Percentiles rank a stretch among this genome's conserved stretches.
phyloP scores from a whole-genome alignment of 2,113 vertebrate genomes.

The Caloenas nicobarica region DNA sequence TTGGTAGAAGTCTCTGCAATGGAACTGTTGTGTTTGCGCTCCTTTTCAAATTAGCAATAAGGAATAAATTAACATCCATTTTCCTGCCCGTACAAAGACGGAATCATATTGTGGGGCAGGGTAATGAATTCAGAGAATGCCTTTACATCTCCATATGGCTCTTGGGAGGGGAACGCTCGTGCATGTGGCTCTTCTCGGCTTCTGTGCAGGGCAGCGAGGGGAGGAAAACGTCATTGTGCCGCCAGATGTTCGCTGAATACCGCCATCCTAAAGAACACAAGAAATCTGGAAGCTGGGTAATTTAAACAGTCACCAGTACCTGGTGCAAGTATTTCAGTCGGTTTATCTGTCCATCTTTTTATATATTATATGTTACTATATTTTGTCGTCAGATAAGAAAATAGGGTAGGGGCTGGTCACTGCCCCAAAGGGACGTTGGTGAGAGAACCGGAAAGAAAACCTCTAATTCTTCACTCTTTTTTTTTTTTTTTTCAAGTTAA shows the following conservation, averaged over 20 bases:
- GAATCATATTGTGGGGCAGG: constrained; percentile 16
- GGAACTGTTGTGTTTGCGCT: constrained; percentile 64
- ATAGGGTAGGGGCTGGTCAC: background rate
- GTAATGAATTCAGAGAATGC: constrained; percentile 51
- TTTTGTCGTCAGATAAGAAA: background rate
- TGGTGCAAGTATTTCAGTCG: background rate
- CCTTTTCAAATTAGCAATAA: constrained; percentile 75
- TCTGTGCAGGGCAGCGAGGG: background rate
- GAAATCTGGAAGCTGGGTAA: background rate
- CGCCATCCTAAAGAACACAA: background rate
- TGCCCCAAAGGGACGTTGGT: background rate
- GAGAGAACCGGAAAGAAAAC: background rate
- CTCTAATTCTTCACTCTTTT: background rate
- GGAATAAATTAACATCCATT: constrained; percentile 69
- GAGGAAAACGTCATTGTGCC: constrained; percentile 1
- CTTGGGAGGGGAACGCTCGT: background rate
- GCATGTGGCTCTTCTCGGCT: background rate
- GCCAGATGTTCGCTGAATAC: background rate
- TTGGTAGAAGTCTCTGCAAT: constrained; percentile 42
- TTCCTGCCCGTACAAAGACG: constrained; percentile 10
- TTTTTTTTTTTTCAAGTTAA: too few relatives aligned
- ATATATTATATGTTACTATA: background rate
- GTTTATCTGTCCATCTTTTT: background rate
- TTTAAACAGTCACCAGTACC: background rate
- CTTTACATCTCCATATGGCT: constrained; percentile 46